Base-by-base conservation (phyloP, 2,888 invertebrate genomes). In the Tethea ocularis region DNA sequence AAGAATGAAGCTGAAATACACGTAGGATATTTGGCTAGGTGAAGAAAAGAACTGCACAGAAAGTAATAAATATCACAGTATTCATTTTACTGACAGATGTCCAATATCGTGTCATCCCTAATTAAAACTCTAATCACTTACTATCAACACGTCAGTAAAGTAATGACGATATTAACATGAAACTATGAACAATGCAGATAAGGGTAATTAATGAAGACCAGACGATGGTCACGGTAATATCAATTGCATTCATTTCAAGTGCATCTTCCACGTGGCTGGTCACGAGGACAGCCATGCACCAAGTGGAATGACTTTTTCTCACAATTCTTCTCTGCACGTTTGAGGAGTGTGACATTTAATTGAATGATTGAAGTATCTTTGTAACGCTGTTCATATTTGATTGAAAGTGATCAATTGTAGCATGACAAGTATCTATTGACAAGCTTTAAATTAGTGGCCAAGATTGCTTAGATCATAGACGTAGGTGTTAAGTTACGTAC, bases 201-300 rank as follows among this genome's bases (percentile, higher is more conserved):
- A 46, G 46, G 20, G 46, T 46, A 46, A 46, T 46, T 46, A 46
- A 20, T 46, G 20, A 46, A 46, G 20, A 36, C 36, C 15, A 15
- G 36, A 38, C 38, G 38, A 46, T 46, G 46, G 46, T 46, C 46
- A 46, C 46, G 46, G 20, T 10, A 46, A 46, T 46, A 17, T 46
- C 8, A 46, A 46, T n/a, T 15, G 38, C 5, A n/a, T 5, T 38
- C 38, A 38, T 6, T 38, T 20, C 46, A 20, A 46, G 20, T 46
- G 46, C 41, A 41, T 41, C 41, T 8, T 41, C n/a, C 46, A 46
- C 46, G 46, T 20, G 46, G 46, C 17, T 46, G 46, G 20, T 46
- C 46, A 46, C 46, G 46, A 46, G 46, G 46, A 46, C 46, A 20
- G 17, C 2, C 46, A 10, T 46, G 46, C 20, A 46, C 46, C 7